These are phyloP conservation scores for Sipha maydis DNA, from an alignment of 2,888 invertebrate genomes.

Conservation along the genomic window DNA sequence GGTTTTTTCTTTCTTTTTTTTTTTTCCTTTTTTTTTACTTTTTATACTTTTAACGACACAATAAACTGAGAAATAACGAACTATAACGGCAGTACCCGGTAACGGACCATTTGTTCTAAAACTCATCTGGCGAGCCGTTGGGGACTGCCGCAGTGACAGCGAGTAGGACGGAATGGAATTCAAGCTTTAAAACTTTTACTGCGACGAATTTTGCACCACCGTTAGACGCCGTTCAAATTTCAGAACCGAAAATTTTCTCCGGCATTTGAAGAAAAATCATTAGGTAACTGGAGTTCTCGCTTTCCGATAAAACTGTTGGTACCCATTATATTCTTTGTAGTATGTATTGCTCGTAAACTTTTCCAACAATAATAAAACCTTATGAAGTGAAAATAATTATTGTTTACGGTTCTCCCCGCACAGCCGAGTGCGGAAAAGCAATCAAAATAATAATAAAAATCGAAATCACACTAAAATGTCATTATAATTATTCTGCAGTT, in stretches of 20 bases:
- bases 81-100: slow-evolving; percentile 33
- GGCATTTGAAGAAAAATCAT: neutral
- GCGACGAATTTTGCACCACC: neutral
- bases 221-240: slow-evolving; percentile 4
- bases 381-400: slow-evolving; percentile 35
- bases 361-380: slow-evolving; percentile 20
- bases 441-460: slow-evolving; percentile 10
- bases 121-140: neutral
- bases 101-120: slow-evolving; percentile 50
- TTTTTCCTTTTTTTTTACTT: neutral
- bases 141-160: neutral
- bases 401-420: neutral
- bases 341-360: slow-evolving; percentile 13
- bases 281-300: neutral
- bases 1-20: neutral
- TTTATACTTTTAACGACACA: slow-evolving; percentile 1
- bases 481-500: no score
- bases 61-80: slow-evolving; percentile 51
- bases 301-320: slow-evolving; percentile 21
- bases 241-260: neutral
- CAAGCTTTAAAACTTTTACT: slow-evolving; percentile 22
- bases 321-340: neutral
- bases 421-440: neutral
- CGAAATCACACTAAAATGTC: no score
- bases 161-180: neutral